Evolutionary conservation across 2,113 vertebrate genomes (phyloP).

Genomic region (Protomyctophum bolini): DNA sequence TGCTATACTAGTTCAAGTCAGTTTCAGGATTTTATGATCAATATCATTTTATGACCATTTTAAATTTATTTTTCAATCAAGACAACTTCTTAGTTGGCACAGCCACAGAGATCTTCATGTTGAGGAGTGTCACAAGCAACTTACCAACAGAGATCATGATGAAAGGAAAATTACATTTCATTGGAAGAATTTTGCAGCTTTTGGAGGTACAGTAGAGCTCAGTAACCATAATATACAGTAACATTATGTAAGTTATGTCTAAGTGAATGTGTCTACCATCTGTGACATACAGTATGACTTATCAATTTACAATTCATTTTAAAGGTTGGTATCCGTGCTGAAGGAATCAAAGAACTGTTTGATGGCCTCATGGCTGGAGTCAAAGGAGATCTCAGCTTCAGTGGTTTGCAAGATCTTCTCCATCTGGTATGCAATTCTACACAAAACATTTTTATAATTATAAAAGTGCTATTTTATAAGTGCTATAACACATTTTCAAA

Average conservation of each 20-base stretch:
- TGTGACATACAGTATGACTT: background rate
- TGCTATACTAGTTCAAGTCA: background rate
- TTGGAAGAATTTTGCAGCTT: conserved; percentile 78
- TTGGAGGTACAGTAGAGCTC: conserved; percentile 77
- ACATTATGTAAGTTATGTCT: background rate
- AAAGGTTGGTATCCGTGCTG: conserved; percentile 71
- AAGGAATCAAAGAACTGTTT: conserved; percentile 70
- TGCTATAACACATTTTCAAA: no score
- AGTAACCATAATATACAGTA: background rate
- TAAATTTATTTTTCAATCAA: conserved; percentile 43
- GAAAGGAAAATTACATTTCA: conserved; percentile 72
- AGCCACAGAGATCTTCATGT: conserved; percentile 71
- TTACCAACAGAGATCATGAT: conserved; percentile 80
- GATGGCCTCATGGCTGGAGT: conserved; percentile 32
- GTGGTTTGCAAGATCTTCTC: conserved; percentile 59
- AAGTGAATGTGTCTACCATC: background rate
- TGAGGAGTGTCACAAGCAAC: conserved; percentile 72
- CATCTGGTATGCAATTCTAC: conserved; percentile 52
- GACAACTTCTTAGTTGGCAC: conserved; percentile 79
- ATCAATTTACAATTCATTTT: conserved; percentile 8
- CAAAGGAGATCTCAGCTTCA: conserved; percentile 57
- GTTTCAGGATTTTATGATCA: background rate
- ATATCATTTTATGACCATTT: background rate
- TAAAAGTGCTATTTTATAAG: background rate
- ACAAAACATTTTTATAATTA: background rate